phyloP scores from a whole-genome alignment of 2,113 vertebrate species.

The Centropristis striata region DNA sequence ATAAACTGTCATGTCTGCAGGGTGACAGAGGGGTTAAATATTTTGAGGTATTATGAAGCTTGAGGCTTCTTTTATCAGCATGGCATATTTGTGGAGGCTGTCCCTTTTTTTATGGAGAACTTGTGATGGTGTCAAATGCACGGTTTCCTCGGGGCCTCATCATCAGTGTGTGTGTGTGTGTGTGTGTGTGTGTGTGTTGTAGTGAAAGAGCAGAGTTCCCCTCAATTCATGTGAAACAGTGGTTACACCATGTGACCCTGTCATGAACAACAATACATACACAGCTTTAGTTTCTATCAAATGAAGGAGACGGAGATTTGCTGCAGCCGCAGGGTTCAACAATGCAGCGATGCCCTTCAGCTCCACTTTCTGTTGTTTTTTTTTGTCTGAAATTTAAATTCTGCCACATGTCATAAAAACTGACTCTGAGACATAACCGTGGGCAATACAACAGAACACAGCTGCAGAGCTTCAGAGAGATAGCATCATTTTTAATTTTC shows the following conservation, averaged over 20 bases:
- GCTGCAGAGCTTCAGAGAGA: not conserved
- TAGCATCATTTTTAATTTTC: not conserved
- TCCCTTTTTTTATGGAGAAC: conserved; percentile 41
- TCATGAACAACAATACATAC: not conserved
- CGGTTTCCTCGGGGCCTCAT: conserved; percentile 39
- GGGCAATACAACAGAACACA: not conserved
- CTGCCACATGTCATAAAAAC: not conserved
- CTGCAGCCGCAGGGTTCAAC: no score
- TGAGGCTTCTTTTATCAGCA: not conserved
- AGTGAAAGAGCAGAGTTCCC: not conserved
- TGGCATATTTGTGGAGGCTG: not conserved
- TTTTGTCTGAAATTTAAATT: not conserved
- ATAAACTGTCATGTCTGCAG: not conserved
- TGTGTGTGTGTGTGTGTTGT: conserved; percentile 2
- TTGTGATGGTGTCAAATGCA: conserved; percentile 66
- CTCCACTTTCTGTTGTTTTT: not conserved
- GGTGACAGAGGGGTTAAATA: conserved; percentile 15
- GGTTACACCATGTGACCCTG: conserved; percentile 62
- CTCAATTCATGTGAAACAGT: conserved; percentile 14
- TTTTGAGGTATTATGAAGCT: not conserved
- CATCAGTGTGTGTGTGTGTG: not conserved
- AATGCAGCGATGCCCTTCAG: not conserved
- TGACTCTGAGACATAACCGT: no score
- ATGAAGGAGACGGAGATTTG: not conserved
- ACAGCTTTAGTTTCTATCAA: not conserved